phyloP scores from a whole-genome alignment of 2,797 vertebrate species.

The Gymnopithys bicolor region DNA sequence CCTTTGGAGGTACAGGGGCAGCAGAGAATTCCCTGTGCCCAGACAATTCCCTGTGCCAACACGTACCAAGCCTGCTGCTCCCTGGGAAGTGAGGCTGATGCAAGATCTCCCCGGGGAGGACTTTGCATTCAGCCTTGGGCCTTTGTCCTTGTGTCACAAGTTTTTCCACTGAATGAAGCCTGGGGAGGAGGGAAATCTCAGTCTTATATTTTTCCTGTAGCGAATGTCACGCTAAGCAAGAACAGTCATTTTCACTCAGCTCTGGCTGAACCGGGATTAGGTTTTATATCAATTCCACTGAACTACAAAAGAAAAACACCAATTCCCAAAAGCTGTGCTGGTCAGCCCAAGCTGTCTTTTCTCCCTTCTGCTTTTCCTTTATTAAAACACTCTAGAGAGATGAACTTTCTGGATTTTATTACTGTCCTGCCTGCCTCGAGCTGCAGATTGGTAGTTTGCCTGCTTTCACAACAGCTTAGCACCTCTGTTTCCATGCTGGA shows the following conservation, averaged over 20 bases:
- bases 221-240: not conserved
- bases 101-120: slow-evolving; percentile 23
- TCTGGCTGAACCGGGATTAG: slow-evolving; percentile 30
- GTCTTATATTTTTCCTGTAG: not conserved
- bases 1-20: not conserved
- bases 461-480: not conserved
- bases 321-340: slow-evolving; percentile 30
- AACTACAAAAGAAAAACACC: slow-evolving; percentile 41
- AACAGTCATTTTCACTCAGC: slow-evolving; percentile 6
- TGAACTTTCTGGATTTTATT: not conserved
- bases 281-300: slow-evolving; percentile 15
- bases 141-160: slow-evolving; percentile 63
- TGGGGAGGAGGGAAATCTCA: slow-evolving; percentile 7
- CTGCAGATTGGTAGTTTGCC: not conserved
- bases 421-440: not conserved
- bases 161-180: slow-evolving; percentile 55
- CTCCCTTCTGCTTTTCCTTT: not conserved
- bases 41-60: not conserved
- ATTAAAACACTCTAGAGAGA: slow-evolving; percentile 12
- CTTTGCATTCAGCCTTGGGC: slow-evolving; percentile 50
- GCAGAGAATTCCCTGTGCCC: fast-evolving
- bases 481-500: not conserved
- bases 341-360: slow-evolving; percentile 8
- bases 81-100: slow-evolving; percentile 10
- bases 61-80: not conserved